Conservation (phyloP, 2,888 invertebrate genomes). For the Eumacrocentrus americanus region DNA sequence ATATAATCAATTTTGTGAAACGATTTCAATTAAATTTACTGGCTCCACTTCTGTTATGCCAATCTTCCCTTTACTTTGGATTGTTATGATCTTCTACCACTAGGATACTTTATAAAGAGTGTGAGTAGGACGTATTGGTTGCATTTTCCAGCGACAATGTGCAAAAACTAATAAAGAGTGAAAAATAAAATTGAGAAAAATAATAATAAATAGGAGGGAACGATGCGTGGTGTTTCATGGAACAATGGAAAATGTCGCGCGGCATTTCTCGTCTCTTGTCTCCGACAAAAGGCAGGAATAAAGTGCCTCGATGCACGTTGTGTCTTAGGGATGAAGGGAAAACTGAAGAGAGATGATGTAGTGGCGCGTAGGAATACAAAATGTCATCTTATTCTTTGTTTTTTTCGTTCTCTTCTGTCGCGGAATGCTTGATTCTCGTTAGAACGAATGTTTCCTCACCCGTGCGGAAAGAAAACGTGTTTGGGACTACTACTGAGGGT, state of each 20-base stretch:
- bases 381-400: neutral
- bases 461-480: slow-evolving; percentile 27
- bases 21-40: too few relatives aligned
- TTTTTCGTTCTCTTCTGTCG: slow-evolving; percentile 7
- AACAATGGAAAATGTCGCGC: slow-evolving; percentile 26
- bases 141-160: slow-evolving; percentile 1
- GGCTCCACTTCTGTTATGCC: too few relatives aligned
- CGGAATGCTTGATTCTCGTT: slow-evolving; percentile 21
- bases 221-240: slow-evolving; percentile 22
- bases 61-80: too few relatives aligned
- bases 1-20: neutral
- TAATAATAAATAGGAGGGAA: slow-evolving; percentile 12
- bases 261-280: slow-evolving; percentile 18
- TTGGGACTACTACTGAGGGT: slow-evolving; percentile 4
- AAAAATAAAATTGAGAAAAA: slow-evolving; percentile 2
- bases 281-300: slow-evolving; percentile 20
- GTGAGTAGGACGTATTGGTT: neutral
- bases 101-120: neutral
- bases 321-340: slow-evolving; percentile 12
- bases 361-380: slow-evolving; percentile 2
- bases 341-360: neutral
- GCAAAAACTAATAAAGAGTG: neutral
- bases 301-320: slow-evolving; percentile 15
- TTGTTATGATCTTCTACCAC: too few relatives aligned
- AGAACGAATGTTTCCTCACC: slow-evolving; percentile 23